Conservation (phyloP, 2,797 vertebrate genomes). For the Pteropus rufus region DNA sequence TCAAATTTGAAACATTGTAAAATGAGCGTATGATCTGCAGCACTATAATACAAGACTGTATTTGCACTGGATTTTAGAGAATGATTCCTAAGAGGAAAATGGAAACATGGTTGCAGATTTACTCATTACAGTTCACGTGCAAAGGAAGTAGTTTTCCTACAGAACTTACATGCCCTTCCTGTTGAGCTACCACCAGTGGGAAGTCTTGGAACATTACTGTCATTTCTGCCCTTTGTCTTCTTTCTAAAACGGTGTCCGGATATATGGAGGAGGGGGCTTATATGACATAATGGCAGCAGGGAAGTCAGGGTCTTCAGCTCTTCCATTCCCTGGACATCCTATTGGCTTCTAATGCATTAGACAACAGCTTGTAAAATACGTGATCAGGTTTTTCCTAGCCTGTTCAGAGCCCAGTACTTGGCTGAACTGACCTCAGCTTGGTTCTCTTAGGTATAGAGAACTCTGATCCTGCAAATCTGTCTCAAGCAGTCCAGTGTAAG, state of each 20-base stretch:
- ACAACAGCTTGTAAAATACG: neutral
- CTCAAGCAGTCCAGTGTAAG: neutral
- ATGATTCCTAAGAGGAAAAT: neutral
- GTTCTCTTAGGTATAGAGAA: neutral
- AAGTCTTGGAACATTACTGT: neutral
- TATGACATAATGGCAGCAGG: neutral
- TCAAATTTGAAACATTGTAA: neutral
- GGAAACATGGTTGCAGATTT: neutral
- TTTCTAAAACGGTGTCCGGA: constrained; percentile 4
- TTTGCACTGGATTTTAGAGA: neutral
- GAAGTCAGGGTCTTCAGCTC: neutral
- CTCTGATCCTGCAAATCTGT: neutral
- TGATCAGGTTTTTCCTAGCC: neutral
- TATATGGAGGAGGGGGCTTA: neutral
- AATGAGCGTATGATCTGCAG: neutral
- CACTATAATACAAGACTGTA: neutral
- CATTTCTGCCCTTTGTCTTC: neutral
- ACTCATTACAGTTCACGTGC: neutral
- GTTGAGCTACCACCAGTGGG: neutral
- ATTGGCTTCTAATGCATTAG: neutral
- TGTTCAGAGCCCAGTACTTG: neutral
- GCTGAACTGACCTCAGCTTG: neutral
- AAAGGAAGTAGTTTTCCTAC: neutral
- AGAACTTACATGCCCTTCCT: neutral
- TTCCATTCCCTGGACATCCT: neutral